These are phyloP conservation scores for Phyto melanocephala DNA, from an alignment of 2,888 invertebrate species.

Conservation along the genomic window DNA sequence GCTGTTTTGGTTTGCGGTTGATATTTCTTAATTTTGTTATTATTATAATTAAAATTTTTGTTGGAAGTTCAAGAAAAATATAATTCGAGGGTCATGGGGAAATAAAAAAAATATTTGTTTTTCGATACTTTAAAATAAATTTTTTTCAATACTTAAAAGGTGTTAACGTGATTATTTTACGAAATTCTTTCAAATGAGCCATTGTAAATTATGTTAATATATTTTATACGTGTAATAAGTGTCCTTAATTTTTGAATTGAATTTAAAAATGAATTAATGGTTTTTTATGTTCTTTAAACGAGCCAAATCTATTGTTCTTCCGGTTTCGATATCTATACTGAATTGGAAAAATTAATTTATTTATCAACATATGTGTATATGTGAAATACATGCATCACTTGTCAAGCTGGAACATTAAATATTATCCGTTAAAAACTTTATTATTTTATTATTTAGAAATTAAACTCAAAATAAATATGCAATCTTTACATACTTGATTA, in stretches of 20 bases:
- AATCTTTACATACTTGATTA: too few species aligned
- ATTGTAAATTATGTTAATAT: not conserved
- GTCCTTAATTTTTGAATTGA: not conserved
- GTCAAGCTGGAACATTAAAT: too few species aligned
- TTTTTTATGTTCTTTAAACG: too few species aligned
- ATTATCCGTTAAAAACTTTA: too few species aligned
- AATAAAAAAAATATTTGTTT: not conserved
- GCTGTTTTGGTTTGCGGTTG: not conserved
- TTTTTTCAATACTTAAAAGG: not conserved
- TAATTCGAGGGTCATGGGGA: not conserved
- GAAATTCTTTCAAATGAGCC: too few species aligned
- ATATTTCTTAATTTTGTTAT: not conserved
- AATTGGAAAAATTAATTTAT: too few species aligned
- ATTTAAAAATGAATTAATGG: not conserved
- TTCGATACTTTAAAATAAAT: not conserved
- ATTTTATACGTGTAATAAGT: not conserved
- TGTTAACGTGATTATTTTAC: not conserved
- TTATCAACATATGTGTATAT: too few species aligned
- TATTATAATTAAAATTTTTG: slow-evolving; percentile 3
- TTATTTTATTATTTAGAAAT: too few species aligned
- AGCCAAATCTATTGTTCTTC: too few species aligned
- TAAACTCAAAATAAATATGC: too few species aligned
- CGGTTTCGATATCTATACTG: too few species aligned
- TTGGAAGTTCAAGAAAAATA: slow-evolving; percentile 7
- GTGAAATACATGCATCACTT: too few species aligned